phyloP scores from a whole-genome alignment of 1,140 invertebrate species.

The Rhagoletis zephyria region DNA sequence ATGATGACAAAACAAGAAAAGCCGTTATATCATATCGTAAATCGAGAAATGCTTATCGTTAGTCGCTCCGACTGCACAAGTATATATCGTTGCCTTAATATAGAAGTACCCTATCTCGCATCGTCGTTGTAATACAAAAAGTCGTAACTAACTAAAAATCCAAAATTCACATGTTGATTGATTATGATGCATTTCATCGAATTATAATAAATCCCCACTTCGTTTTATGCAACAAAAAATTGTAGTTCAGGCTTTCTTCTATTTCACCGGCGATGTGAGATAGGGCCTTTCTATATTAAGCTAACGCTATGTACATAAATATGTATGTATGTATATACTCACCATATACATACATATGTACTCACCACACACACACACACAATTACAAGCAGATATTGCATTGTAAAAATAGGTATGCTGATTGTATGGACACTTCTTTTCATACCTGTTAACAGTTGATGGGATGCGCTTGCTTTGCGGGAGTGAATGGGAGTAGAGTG shows the following conservation, averaged over 20 bases:
- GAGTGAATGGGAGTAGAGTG: background rate
- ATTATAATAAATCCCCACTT: no score
- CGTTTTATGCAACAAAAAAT: no score
- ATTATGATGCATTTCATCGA: no score
- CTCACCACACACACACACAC: background rate
- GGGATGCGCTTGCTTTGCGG: background rate
- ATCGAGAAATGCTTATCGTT: background rate
- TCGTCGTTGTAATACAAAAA: no score
- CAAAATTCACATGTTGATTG: no score
- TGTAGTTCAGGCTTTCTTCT: no score
- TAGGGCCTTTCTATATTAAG: no score
- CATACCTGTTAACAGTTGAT: constrained; percentile 16
- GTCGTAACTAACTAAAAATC: no score
- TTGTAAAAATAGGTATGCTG: background rate
- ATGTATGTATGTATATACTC: background rate
- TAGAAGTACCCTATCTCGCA: no score
- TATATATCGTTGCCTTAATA: no score
- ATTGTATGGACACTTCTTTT: background rate
- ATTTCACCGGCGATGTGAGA: no score
- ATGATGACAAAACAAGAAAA: background rate
- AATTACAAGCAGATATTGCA: background rate
- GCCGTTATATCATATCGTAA: background rate
- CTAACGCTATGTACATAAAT: background rate
- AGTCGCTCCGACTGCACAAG: background rate
- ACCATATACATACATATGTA: no score